Conservation (phyloP, 2,797 vertebrate genomes). For the Halcyon badia region DNA sequence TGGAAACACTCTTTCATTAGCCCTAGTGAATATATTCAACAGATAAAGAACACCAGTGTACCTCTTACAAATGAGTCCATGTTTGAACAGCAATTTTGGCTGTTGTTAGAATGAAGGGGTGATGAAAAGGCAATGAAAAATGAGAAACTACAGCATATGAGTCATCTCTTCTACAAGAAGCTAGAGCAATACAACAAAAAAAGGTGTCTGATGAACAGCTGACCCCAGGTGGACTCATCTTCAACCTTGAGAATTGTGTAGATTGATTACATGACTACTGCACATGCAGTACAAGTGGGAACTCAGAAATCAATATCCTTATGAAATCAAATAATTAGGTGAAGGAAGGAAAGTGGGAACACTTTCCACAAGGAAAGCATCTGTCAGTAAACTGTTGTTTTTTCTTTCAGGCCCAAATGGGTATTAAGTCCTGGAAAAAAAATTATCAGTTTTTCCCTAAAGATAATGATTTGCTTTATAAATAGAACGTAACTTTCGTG, state of each 20-base stretch:
- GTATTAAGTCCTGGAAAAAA: background rate
- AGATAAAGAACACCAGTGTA: background rate
- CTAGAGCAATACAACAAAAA: background rate
- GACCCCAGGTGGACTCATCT: background rate
- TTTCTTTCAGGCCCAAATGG: background rate
- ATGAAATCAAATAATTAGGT: background rate
- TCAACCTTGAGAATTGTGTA: background rate
- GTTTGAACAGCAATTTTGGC: background rate
- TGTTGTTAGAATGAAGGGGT: background rate
- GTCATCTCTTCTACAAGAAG: background rate
- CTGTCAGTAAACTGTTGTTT: background rate
- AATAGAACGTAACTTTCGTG: background rate
- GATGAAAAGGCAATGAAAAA: background rate
- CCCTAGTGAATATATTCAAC: accelerated
- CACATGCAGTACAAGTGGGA: accelerated
- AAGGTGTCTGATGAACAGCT: background rate
- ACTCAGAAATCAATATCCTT: background rate
- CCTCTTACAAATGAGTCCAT: background rate
- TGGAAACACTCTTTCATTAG: background rate
- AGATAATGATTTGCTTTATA: background rate
- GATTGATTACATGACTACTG: background rate
- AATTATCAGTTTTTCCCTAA: accelerated
- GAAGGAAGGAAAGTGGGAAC: background rate
- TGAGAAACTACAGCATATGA: background rate
- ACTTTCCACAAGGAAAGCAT: background rate